phyloP scores from a whole-genome alignment of 2,888 invertebrate species.

The Biston betularia region DNA sequence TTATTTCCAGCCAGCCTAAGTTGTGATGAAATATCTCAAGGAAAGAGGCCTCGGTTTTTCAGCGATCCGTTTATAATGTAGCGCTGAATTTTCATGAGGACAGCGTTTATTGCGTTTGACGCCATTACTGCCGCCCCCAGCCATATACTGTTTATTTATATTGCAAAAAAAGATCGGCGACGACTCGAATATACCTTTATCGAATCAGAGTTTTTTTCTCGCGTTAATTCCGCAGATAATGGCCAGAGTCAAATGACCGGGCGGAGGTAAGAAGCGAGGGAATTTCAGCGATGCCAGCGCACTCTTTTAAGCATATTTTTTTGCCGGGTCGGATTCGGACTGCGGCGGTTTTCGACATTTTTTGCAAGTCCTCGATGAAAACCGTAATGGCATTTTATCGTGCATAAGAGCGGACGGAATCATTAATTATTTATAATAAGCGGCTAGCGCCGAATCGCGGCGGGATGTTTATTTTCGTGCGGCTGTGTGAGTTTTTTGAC shows the following conservation, averaged over 20 bases:
- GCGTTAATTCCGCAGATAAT: conserved; percentile 84
- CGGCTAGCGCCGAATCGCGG: conserved; percentile 78
- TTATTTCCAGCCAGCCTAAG: conserved; percentile 51
- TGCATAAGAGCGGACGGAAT: conserved; percentile 83
- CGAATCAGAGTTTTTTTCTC: conserved; percentile 74
- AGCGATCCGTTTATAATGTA: conserved; percentile 62
- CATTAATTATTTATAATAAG: conserved; percentile 87
- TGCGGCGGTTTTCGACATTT: conserved; percentile 77
- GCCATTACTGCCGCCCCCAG: conserved; percentile 66
- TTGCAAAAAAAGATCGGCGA: conserved; percentile 73
- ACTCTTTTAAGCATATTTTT: conserved; percentile 82
- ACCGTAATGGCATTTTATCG: conserved; percentile 86
- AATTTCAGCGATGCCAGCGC: conserved; percentile 83
- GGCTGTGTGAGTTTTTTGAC: conserved; percentile 59
- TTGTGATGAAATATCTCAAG: conserved; percentile 68
- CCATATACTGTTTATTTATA: conserved; percentile 72
- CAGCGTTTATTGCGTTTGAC: conserved; percentile 76
- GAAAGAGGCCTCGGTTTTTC: conserved; percentile 68
- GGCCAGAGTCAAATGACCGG: conserved; percentile 83
- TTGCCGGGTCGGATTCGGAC: conserved; percentile 72
- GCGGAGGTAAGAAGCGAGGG: conserved; percentile 78
- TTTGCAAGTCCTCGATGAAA: conserved; percentile 81
- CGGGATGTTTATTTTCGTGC: conserved; percentile 69
- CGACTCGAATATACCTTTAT: conserved; percentile 78
- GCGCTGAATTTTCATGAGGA: conserved; percentile 81